Base-by-base conservation (phyloP, 2,888 invertebrate species). In the Lacanobia wlatinum region DNA sequence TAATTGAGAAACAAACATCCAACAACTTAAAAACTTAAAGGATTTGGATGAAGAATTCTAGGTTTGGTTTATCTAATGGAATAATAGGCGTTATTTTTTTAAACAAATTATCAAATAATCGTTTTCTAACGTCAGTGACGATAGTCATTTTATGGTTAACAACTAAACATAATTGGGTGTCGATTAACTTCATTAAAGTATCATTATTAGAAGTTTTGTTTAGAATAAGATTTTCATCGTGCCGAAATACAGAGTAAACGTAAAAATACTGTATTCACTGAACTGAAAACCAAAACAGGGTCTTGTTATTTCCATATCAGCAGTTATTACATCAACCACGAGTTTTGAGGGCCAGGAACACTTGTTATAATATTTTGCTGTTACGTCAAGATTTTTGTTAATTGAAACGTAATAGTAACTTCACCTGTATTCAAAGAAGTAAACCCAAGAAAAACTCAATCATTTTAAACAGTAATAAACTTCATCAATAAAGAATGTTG, bases 401-500 rank as follows among this genome's bases (percentile, higher is more conserved):
- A 16, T 34, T 52, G 34, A 34, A 60, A 28, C 2, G 1, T 70
- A 10, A 2, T 5, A n/a, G 23, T 14, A 21, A 14, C 12, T 55
- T 43, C 4, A 71, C 3, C 48, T 38, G 38, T 5, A 10, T 9
- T 43, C 7, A 34, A 34, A 21, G 0, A 52, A 50, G 6, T 7
- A 40, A 43, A 68, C 10, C 28, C 1, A 28, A 52, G 16, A 0
- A 52, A 12, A 1, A 16, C 28, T n/a, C 14, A 21, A 53, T n/a
- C 1, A 12, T 34, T 10, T 16, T 14, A 46, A 72, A 56, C 64
- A 23, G 34, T 43, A 14, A 14, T 14, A 16, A 40, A 63, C 40
- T 46, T 18, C 5, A 38, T 60, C 5, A 59, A 68, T 48, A 58
- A 59, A 56, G 28, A 69, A 65, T 78, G 52, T 65, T 65, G 7